Conservation (phyloP, 2,797 vertebrate species). For the Ciconia nigra region DNA sequence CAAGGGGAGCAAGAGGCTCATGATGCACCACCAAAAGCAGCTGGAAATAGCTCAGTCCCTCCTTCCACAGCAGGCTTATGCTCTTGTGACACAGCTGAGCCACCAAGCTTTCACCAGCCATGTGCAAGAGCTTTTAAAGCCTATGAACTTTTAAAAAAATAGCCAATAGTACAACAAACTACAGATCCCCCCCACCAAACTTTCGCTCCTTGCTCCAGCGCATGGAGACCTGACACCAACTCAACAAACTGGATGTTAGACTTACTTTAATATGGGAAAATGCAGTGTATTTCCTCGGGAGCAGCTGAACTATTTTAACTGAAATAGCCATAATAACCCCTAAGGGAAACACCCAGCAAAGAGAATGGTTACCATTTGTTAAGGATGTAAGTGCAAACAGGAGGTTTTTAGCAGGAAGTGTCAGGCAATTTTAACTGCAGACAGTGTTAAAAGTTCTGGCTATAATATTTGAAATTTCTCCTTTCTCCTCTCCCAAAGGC, state of each 20-base stretch:
- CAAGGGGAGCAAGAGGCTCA: accelerated
- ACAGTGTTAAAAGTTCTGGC: neutral
- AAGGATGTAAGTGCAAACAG: neutral
- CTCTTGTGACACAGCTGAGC: neutral
- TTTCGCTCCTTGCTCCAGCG: neutral
- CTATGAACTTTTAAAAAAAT: neutral
- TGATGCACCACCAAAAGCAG: neutral
- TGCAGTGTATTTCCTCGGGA: neutral
- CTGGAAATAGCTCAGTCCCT: neutral
- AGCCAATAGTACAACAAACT: neutral
- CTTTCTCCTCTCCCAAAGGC: neutral
- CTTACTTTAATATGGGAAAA: neutral
- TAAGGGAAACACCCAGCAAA: neutral
- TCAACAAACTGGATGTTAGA: neutral
- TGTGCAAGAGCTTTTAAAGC: neutral
- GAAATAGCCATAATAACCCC: neutral
- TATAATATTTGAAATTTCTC: neutral
- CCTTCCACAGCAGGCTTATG: neutral
- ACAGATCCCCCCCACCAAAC: neutral
- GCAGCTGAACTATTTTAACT: neutral
- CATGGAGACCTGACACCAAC: neutral
- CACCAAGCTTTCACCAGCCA: neutral
- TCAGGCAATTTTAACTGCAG: neutral
- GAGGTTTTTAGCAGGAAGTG: neutral
- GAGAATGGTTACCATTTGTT: neutral